Conservation (phyloP, 2,888 invertebrate species). For the Epistrophella euchroma region DNA sequence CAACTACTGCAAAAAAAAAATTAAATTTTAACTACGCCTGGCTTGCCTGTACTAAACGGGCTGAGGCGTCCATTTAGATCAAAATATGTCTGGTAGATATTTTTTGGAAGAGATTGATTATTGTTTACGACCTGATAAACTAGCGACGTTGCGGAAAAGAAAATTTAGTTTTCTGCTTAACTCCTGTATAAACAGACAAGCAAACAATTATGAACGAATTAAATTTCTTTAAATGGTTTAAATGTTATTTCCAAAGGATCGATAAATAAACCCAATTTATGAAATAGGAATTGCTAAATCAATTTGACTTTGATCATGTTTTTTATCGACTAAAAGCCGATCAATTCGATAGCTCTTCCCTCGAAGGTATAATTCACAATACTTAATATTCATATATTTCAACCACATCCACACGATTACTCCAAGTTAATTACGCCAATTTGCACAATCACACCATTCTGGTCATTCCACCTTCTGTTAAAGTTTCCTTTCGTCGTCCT, state of each 20-base stretch:
- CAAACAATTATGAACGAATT: neutral
- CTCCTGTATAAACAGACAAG: neutral
- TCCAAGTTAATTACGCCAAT: conserved; percentile 71
- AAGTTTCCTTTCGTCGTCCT: conserved; percentile 7
- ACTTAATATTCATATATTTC: conserved; percentile 68
- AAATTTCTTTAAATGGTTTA: neutral
- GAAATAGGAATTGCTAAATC: conserved; percentile 14
- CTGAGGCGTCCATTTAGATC: too few relatives aligned
- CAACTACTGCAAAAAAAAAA: too few relatives aligned
- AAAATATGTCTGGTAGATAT: too few relatives aligned
- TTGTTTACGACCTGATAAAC: too few relatives aligned
- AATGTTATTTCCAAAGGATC: neutral
- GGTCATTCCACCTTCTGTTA: conserved; percentile 37
- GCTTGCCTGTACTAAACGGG: too few relatives aligned
- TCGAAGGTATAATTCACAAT: conserved; percentile 9
- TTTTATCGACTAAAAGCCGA: conserved; percentile 17
- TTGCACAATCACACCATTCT: conserved; percentile 74
- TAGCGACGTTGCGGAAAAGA: too few relatives aligned
- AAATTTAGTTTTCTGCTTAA: too few relatives aligned
- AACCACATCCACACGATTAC: conserved; percentile 66
- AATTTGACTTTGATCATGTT: conserved; percentile 37
- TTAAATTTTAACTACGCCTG: too few relatives aligned
- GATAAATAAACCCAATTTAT: neutral
- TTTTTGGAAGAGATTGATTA: too few relatives aligned
- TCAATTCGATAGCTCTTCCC: neutral